These are phyloP conservation scores for Saccostrea echinata DNA, from an alignment of 1,140 invertebrate species.

Conservation along the genomic window DNA sequence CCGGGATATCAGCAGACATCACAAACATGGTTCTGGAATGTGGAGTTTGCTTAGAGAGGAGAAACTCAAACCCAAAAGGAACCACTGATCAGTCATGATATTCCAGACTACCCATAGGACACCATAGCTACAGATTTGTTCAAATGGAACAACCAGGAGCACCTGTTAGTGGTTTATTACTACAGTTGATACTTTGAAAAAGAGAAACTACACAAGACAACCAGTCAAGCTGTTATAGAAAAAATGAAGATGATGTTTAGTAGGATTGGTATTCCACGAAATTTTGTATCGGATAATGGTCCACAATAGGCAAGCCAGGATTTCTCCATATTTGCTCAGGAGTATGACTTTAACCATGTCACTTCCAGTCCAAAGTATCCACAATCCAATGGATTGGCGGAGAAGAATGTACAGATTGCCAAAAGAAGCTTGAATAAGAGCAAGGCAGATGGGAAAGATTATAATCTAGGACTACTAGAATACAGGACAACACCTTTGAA, in stretches of 20 bases:
- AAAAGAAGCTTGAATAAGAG: too few relatives aligned
- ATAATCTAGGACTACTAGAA: too few relatives aligned
- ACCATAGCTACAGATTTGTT: slow-evolving; percentile 50
- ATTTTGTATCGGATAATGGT: neutral
- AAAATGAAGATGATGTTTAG: neutral
- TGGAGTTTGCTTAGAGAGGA: slow-evolving; percentile 44
- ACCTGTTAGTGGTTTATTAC: too few relatives aligned
- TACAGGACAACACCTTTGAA: too few relatives aligned
- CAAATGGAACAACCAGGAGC: neutral
- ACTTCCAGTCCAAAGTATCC: slow-evolving; percentile 14
- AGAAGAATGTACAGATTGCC: neutral
- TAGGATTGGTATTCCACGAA: neutral
- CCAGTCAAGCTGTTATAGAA: neutral
- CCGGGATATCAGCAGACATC: slow-evolving; percentile 52
- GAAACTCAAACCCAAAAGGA: slow-evolving; percentile 42
- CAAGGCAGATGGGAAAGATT: too few relatives aligned
- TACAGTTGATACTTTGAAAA: too few relatives aligned
- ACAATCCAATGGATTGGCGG: slow-evolving; percentile 27
- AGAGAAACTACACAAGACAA: too few relatives aligned
- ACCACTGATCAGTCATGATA: slow-evolving; percentile 49
- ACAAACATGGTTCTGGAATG: slow-evolving; percentile 51
- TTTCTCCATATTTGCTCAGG: neutral
- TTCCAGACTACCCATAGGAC: slow-evolving; percentile 48
- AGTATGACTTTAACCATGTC: neutral
- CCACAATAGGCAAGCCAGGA: neutral